These are phyloP conservation scores for Dryas iulia DNA, from an alignment of 1,140 invertebrate genomes.

Conservation along the genomic window DNA sequence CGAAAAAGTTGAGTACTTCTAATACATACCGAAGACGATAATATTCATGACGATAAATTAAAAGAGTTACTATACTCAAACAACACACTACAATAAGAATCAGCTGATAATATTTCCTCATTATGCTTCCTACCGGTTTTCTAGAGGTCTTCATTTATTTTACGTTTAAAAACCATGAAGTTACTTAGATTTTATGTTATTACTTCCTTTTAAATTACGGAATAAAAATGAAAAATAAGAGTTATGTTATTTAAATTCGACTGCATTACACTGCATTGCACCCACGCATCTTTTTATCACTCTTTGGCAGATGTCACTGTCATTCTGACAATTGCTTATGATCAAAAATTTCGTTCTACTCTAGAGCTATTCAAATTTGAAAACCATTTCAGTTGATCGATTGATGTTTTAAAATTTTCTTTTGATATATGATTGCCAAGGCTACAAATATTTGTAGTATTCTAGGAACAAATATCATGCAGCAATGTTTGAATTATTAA, in stretches of 20 bases:
- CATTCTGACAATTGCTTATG: neutral
- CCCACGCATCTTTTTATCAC: neutral
- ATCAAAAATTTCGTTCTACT: too few species aligned
- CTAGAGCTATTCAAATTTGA: too few species aligned
- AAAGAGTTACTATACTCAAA: constrained; percentile 84
- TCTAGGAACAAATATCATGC: too few species aligned
- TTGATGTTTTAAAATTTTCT: too few species aligned
- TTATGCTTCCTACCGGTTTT: constrained; percentile 68
- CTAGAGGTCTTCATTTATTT: constrained; percentile 67
- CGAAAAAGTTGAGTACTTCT: constrained; percentile 89
- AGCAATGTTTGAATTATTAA: too few species aligned
- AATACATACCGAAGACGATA: constrained; percentile 87
- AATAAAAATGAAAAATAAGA: neutral
- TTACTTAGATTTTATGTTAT: neutral
- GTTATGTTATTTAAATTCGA: neutral
- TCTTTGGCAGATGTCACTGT: neutral
- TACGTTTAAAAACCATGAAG: neutral
- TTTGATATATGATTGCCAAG: too few species aligned
- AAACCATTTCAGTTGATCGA: too few species aligned
- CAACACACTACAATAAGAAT: constrained; percentile 83
- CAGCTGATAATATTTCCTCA: constrained; percentile 89
- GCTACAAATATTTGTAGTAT: too few species aligned
- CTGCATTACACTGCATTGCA: constrained; percentile 19
- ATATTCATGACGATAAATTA: constrained; percentile 90
- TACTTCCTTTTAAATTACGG: neutral